These are phyloP conservation scores for Eutolmus rufibarbis DNA, from an alignment of 2,888 invertebrate species.

Conservation along the genomic window DNA sequence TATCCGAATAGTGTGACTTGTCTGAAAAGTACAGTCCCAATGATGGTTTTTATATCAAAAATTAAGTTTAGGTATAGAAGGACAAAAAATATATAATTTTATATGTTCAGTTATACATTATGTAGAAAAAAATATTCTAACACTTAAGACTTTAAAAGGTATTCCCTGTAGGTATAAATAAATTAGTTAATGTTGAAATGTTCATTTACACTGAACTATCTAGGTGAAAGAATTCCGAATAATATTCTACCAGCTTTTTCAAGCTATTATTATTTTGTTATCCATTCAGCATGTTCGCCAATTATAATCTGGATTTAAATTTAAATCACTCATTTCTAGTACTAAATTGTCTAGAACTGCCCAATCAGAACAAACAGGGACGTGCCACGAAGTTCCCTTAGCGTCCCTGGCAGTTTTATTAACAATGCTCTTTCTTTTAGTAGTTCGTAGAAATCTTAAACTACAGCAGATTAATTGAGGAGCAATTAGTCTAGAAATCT, in stretches of 20 bases:
- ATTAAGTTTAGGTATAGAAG: too few species aligned
- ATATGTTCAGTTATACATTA: too few species aligned
- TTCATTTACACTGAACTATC: too few species aligned
- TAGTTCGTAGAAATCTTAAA: slow-evolving; percentile 8
- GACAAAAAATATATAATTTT: too few species aligned
- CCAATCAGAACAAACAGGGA: neutral
- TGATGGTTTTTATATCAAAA: too few species aligned
- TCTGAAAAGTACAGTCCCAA: too few species aligned
- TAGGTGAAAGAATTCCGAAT: neutral
- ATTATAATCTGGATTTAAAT: neutral
- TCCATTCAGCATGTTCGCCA: neutral
- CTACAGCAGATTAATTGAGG: slow-evolving; percentile 23
- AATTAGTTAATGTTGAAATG: too few species aligned
- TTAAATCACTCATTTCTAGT: neutral
- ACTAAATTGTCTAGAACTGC: neutral
- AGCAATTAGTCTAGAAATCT: slow-evolving; percentile 4
- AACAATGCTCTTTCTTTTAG: neutral
- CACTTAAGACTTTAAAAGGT: too few species aligned
- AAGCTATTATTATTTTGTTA: neutral
- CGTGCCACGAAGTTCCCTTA: neutral
- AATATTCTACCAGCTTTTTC: neutral
- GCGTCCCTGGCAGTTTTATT: neutral
- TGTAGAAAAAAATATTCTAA: too few species aligned
- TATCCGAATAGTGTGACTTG: too few species aligned
- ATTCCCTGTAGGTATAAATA: too few species aligned